Evolutionary conservation across 2,888 invertebrate species (phyloP).

Genomic region (Heteromyza rotundicornis): DNA sequence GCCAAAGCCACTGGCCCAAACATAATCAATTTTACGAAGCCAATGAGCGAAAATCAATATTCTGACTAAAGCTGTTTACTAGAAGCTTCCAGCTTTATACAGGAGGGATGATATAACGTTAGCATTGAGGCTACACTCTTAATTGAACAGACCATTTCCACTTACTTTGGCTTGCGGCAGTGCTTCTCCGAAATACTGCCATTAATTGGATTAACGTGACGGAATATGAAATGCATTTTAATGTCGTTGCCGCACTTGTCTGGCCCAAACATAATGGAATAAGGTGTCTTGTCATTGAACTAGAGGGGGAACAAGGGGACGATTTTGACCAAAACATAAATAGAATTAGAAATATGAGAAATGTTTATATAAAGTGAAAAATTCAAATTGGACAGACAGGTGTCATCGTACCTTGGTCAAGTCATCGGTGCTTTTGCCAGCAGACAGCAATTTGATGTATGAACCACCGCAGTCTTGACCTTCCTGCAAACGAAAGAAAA

Average conservation of each 20-base stretch:
- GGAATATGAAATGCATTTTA: constrained; percentile 92
- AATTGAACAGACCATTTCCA: too few species aligned
- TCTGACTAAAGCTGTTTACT: too few species aligned
- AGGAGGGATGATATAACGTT: too few species aligned
- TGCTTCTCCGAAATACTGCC: constrained; percentile 93
- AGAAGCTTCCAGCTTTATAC: too few species aligned
- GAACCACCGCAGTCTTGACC: constrained; percentile 99
- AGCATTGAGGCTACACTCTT: too few species aligned
- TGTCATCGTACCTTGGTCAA: constrained; percentile 67
- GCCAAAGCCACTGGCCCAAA: too few species aligned
- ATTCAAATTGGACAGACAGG: too few species aligned
- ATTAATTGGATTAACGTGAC: constrained; percentile 92
- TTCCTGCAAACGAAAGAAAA: constrained; percentile 67
- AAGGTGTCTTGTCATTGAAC: constrained; percentile 95
- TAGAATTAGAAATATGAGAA: constrained; percentile 7
- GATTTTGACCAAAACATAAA: constrained; percentile 11
- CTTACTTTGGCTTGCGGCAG: constrained; percentile 85
- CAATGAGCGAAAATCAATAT: too few species aligned
- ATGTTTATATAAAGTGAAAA: not conserved
- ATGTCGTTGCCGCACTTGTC: constrained; percentile 98
- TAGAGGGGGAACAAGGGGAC: too few species aligned
- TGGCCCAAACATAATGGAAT: constrained; percentile 99
- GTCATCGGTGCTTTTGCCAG: constrained; percentile 72
- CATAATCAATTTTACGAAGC: too few species aligned
- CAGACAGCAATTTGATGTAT: constrained; percentile 90